Percentiles rank a stretch among this genome's conserved stretches.
Evolutionary conservation across 2,888 invertebrate genomes (phyloP).

Genomic region (Conomelus anceps): DNA sequence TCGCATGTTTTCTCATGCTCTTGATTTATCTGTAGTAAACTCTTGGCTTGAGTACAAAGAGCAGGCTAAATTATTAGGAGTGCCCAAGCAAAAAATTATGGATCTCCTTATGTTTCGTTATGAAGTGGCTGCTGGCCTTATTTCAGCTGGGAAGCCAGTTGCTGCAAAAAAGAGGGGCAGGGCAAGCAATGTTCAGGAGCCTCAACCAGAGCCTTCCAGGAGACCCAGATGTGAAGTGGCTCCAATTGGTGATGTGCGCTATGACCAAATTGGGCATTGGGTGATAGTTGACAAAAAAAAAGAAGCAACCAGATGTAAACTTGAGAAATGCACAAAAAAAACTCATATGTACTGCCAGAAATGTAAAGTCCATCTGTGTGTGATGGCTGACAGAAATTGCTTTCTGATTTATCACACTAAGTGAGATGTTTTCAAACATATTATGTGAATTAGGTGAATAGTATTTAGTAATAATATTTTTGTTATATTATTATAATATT

Average conservation of each 20-base stretch:
- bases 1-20: constrained; percentile 20
- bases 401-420: not conserved
- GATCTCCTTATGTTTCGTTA: constrained; percentile 18
- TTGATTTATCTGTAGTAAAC: constrained; percentile 15
- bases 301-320: constrained; percentile 10
- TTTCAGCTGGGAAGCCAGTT: constrained; percentile 10
- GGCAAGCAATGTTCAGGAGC: not conserved
- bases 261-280: too few species aligned
- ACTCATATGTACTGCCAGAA: constrained; percentile 7
- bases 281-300: constrained; percentile 1
- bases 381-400: constrained; percentile 3
- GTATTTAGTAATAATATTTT: too few species aligned
- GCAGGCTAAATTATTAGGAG: constrained; percentile 10
- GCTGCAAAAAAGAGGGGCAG: constrained; percentile 4
- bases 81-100: constrained; percentile 15
- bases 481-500: too few species aligned
- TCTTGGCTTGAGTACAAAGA: constrained; percentile 18
- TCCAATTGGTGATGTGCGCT: not conserved
- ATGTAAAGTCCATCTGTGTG: constrained; percentile 12
- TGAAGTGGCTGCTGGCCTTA: constrained; percentile 12
- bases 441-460: too few species aligned
- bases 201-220: too few species aligned
- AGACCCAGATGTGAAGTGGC: not conserved
- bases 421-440: too few species aligned
- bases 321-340: constrained; percentile 10